Evolutionary conservation across 2,797 vertebrate species (phyloP), one percentile per base, ranked within the genome.

Genomic region (Hoplostethus atlanticus): DNA sequence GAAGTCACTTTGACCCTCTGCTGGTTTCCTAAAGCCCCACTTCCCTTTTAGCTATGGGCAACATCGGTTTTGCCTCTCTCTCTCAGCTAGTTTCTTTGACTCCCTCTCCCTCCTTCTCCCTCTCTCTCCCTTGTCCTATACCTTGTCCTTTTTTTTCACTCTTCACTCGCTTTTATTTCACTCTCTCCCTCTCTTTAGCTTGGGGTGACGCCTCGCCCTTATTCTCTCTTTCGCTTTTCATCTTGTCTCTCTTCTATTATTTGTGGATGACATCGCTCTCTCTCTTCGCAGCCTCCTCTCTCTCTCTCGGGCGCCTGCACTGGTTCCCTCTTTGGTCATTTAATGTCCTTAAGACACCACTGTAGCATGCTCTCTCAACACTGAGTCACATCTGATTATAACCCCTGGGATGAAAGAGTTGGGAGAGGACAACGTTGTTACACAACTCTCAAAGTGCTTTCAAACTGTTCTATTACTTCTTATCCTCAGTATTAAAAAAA

Each of bases 1-100:
- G 87, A 87, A 91, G 79, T 90, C 80, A 84, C 84, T 84, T 69
- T 87, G 90, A 89, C 87, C 87, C 79, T 82, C 53, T 9, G 47
- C 53, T 76, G 78, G 77, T 71, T 81, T 73, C 56, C 81, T 71
- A 77, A 77, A 88, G 77, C 72, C 59, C 44, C 5, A 59, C 76
- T 79, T 67, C 80, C 81, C 70, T 60, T 77, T 44, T 7, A 53
- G 80, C 84, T 77, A 63, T 70, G 76, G 76, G 78, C 69, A 87
- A 72, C 83, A 79, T 85, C 77, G 82, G 53, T 40, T 84, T 68
- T 71, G 73, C 71, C 77, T 84, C 79, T 85, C 42, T 66, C 60
- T 83, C 42, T 74, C 62, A 53, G 79, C 53, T 21, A 47, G 68
- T 79, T 71, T 72, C 71, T 79, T 78, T 71, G 38, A 76, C 55